phyloP scores from a whole-genome alignment of 1,140 invertebrate genomes.

The Neuroterus valhalla region DNA sequence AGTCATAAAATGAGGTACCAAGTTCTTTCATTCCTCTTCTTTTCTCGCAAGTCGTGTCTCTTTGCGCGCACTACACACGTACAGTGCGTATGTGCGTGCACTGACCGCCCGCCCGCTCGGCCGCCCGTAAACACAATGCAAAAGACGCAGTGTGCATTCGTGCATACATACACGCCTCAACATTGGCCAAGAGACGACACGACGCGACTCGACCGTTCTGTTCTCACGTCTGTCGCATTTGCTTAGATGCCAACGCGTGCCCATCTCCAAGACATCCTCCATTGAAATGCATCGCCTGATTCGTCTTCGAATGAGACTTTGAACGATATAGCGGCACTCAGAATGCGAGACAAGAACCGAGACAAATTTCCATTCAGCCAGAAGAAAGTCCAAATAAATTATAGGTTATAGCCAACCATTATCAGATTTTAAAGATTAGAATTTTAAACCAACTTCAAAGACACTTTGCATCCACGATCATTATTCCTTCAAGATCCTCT shows the following conservation, averaged over 20 bases:
- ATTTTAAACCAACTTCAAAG: background rate
- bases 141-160: conserved; percentile 33
- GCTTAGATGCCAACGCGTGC: conserved; percentile 44
- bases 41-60: background rate
- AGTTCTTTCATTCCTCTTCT: background rate
- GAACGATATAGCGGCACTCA: conserved; percentile 1
- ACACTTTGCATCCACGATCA: background rate
- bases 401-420: background rate
- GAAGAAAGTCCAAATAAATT: conserved; percentile 10
- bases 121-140: conserved; percentile 37
- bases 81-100: conserved; percentile 18
- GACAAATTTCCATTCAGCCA: conserved; percentile 44
- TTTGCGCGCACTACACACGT: background rate
- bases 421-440: background rate
- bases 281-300: conserved; percentile 52
- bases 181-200: conserved; percentile 33
- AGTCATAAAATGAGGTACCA: conserved; percentile 47
- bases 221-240: conserved; percentile 53
- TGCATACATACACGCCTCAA: conserved; percentile 31
- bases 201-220: no score
- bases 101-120: conserved; percentile 42
- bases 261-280: conserved; percentile 48
- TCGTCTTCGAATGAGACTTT: conserved; percentile 1
- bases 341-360: conserved; percentile 31
- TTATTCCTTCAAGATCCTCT: background rate